Percentiles rank a stretch among this genome's conserved stretches.
phyloP scores from a whole-genome alignment of 2,888 invertebrate species.

The Oligia strigilis region DNA sequence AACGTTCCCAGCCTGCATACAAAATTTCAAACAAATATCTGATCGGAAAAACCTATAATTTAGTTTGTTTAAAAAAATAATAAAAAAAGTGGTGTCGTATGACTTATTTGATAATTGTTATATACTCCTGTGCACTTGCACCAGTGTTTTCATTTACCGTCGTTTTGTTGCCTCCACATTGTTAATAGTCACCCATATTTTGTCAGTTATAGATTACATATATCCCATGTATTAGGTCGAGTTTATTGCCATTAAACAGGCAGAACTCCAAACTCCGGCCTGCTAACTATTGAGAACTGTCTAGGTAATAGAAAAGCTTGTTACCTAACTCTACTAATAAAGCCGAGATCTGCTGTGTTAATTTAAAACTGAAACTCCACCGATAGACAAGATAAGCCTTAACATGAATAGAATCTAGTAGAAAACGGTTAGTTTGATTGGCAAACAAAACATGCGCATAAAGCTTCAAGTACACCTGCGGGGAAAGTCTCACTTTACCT shows the following conservation, averaged over 20 bases:
- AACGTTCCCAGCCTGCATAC: not conserved
- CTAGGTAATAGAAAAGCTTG: not conserved
- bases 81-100: not conserved
- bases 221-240: not conserved
- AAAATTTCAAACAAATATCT: not conserved
- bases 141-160: not conserved
- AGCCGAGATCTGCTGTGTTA: not conserved
- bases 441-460: constrained; percentile 41
- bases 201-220: not conserved
- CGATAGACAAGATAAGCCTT: not conserved
- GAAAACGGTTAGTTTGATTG: constrained; percentile 36
- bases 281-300: not conserved
- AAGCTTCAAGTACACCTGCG: constrained; percentile 45
- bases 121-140: not conserved
- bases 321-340: not conserved
- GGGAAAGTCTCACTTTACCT: constrained; percentile 42
- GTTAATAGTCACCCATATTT: not conserved
- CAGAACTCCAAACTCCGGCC: not conserved
- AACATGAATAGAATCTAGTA: not conserved
- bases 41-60: not conserved
- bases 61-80: not conserved
- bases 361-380: not conserved
- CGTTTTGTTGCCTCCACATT: not conserved
- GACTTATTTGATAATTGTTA: not conserved
- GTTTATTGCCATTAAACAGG: not conserved